Percentiles rank a stretch among this genome's conserved stretches.
Conservation (phyloP, 2,113 vertebrate genomes). For the Megalops atlanticus region DNA sequence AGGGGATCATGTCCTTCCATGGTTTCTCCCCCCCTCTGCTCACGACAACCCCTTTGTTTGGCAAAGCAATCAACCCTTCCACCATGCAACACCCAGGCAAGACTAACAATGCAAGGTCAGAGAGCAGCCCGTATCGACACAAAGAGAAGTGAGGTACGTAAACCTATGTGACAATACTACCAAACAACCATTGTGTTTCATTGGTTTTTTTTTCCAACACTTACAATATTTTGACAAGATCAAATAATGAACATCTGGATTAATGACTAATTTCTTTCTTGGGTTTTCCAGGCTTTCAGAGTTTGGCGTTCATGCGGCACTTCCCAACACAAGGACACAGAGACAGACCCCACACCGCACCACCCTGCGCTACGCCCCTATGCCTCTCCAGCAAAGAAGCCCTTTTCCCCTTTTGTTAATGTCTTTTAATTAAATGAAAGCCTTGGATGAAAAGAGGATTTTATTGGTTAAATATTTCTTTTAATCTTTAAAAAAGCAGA, state of each 20-base stretch:
- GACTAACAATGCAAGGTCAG: background rate
- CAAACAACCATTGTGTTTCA: too few species aligned
- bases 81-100: background rate
- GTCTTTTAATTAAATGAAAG: background rate
- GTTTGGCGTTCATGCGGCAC: too few species aligned
- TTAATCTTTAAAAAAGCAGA: background rate
- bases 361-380: background rate
- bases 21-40: background rate
- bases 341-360: background rate
- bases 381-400: background rate
- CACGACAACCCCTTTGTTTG: background rate
- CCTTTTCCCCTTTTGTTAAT: background rate
- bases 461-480: background rate
- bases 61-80: background rate
- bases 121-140: background rate
- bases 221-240: background rate
- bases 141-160: too few species aligned
- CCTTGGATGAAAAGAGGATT: conserved; percentile 2
- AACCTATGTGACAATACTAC: too few species aligned
- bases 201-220: background rate
- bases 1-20: background rate
- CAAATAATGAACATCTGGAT: background rate
- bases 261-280: too few species aligned
- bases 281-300: background rate
- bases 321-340: background rate